Conservation (phyloP, 2,113 vertebrate species). For the Gila orcuttii region DNA sequence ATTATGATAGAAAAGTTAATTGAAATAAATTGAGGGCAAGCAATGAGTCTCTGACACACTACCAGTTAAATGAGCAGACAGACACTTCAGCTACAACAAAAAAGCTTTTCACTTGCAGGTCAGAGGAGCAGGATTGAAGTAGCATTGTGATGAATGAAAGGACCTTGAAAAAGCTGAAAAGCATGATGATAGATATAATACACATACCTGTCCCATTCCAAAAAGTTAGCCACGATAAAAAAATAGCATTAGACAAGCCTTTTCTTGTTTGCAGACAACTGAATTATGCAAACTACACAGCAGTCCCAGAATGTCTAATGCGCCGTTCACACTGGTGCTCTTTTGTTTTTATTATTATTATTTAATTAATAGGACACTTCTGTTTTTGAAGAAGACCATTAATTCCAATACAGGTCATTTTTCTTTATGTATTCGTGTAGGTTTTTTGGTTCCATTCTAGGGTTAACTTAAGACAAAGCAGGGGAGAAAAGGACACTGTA, state of each 20-base stretch:
- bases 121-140: not conserved
- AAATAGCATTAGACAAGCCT: not conserved
- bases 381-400: too few species aligned
- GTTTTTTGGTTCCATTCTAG: not conserved
- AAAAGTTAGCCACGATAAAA: not conserved
- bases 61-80: conserved; percentile 17
- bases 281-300: not conserved
- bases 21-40: not conserved
- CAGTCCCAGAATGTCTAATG: not conserved
- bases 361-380: too few species aligned
- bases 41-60: conserved; percentile 5
- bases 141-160: not conserved
- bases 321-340: not conserved
- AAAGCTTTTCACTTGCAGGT: not conserved
- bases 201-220: not conserved
- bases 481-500: not conserved
- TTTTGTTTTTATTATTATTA: too few species aligned
- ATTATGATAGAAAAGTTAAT: conserved; percentile 31
- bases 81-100: not conserved
- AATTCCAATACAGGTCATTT: too few species aligned
- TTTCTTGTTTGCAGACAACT: not conserved
- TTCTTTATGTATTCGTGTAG: too few species aligned
- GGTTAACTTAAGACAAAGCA: not conserved
- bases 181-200: not conserved
- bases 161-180: conserved; percentile 9